Conservation (phyloP, 1,140 invertebrate genomes). For the Drosophila dunni region DNA sequence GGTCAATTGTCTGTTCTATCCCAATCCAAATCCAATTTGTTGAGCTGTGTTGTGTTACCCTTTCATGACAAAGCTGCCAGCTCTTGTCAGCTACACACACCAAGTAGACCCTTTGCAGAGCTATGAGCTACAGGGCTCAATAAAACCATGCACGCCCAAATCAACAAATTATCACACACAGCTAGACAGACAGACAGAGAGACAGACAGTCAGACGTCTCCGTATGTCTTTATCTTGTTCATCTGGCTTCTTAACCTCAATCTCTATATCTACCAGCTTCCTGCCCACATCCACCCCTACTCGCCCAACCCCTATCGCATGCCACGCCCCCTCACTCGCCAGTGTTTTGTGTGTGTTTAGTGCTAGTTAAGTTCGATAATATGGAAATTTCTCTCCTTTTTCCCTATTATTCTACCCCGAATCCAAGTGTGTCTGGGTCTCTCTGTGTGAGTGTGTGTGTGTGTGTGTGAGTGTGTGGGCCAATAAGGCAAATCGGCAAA, state of each 20-base stretch:
- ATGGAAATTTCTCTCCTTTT: slow-evolving; percentile 80
- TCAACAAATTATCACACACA: slow-evolving; percentile 74
- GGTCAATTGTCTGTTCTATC: no score
- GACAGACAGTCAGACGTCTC: slow-evolving; percentile 28
- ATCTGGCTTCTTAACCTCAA: neutral
- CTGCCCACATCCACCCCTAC: neutral
- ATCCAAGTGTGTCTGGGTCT: slow-evolving; percentile 43
- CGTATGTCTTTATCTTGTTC: slow-evolving; percentile 33
- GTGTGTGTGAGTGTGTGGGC: slow-evolving; percentile 2
- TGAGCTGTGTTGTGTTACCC: no score
- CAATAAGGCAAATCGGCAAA: slow-evolving; percentile 40
- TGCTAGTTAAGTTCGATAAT: slow-evolving; percentile 72
- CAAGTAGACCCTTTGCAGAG: no score
- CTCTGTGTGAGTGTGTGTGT: slow-evolving; percentile 23
- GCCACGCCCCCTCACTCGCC: slow-evolving; percentile 2
- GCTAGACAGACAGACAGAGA: neutral
- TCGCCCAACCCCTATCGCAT: neutral
- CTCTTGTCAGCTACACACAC: slow-evolving; percentile 9
- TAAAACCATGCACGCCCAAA: slow-evolving; percentile 39
- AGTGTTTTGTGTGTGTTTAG: slow-evolving; percentile 10
- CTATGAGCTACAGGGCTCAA: no score
- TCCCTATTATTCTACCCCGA: slow-evolving; percentile 66
- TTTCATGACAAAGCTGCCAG: no score
- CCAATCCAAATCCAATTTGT: no score
- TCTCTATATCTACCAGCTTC: neutral